Percentiles rank a stretch among this genome's conserved stretches.
These are phyloP conservation scores for Alaudala cheleensis DNA, from an alignment of 2,113 vertebrate genomes.

Conservation along the genomic window DNA sequence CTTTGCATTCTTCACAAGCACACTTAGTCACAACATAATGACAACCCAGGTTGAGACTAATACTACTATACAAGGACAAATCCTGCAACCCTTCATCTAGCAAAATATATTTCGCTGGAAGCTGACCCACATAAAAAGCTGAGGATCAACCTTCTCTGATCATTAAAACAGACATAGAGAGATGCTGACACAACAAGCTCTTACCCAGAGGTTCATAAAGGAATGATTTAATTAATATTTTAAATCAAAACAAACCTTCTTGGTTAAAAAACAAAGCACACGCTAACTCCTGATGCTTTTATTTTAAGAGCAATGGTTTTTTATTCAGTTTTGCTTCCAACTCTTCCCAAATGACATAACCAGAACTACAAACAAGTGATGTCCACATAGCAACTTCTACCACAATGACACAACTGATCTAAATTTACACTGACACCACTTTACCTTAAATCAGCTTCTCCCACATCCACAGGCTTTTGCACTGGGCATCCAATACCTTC, in stretches of 20 bases:
- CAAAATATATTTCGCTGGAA: not conserved
- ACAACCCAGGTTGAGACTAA: not conserved
- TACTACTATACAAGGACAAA: not conserved
- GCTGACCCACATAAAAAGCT: conserved; percentile 10
- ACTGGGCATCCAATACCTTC: not conserved
- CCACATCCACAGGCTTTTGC: not conserved
- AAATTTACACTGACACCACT: not conserved
- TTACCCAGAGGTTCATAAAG: not conserved
- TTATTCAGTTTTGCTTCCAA: not conserved
- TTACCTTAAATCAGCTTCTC: not conserved
- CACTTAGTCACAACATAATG: not conserved
- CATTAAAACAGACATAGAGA: not conserved
- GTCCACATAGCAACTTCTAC: not conserved
- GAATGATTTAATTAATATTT: conserved; percentile 20
- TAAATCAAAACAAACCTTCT: conserved; percentile 12
- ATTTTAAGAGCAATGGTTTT: not conserved
- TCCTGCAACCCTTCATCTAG: not conserved
- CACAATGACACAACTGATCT: not conserved
- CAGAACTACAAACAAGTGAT: not conserved
- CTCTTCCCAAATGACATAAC: conserved; percentile 7
- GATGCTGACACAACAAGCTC: conserved; percentile 34
- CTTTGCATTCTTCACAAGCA: not conserved
- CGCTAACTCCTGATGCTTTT: not conserved
- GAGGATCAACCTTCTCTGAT: conserved; percentile 1
- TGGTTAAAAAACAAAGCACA: not conserved